Evolutionary conservation across 2,888 invertebrate genomes (phyloP).

Genomic region (Aporophyla nigra): DNA sequence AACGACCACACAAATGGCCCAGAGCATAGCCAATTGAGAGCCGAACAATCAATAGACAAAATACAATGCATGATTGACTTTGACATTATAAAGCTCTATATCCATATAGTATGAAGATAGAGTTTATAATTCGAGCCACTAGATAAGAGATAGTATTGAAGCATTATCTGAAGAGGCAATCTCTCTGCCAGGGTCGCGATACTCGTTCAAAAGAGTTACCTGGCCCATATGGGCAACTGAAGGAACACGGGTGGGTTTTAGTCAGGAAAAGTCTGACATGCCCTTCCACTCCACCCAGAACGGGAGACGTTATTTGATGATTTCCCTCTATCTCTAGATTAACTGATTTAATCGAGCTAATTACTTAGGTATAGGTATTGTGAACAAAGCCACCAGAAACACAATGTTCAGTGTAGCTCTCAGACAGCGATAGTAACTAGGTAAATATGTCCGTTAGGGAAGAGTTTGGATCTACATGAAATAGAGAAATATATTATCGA

Average conservation of each 20-base stretch:
- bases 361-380: neutral
- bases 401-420: neutral
- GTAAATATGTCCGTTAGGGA: too few relatives aligned
- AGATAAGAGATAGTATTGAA: neutral
- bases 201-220: too few relatives aligned
- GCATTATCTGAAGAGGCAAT: constrained; percentile 18
- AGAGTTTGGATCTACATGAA: neutral
- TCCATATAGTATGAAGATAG: neutral
- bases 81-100: constrained; percentile 11
- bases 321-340: too few relatives aligned
- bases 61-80: constrained; percentile 33
- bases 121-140: neutral
- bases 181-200: too few relatives aligned
- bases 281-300: too few relatives aligned
- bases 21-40: constrained; percentile 4
- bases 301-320: too few relatives aligned
- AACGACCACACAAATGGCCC: constrained; percentile 28
- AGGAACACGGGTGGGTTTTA: too few relatives aligned
- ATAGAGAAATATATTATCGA: neutral
- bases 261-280: too few relatives aligned
- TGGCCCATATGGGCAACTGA: too few relatives aligned
- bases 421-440: neutral
- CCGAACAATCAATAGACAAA: constrained; percentile 11
- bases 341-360: neutral
- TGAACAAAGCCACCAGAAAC: neutral